Evolutionary conservation across 2,797 vertebrate genomes (phyloP), one percentile per base, ranked within the genome.

Genomic region (Brotula barbata): DNA sequence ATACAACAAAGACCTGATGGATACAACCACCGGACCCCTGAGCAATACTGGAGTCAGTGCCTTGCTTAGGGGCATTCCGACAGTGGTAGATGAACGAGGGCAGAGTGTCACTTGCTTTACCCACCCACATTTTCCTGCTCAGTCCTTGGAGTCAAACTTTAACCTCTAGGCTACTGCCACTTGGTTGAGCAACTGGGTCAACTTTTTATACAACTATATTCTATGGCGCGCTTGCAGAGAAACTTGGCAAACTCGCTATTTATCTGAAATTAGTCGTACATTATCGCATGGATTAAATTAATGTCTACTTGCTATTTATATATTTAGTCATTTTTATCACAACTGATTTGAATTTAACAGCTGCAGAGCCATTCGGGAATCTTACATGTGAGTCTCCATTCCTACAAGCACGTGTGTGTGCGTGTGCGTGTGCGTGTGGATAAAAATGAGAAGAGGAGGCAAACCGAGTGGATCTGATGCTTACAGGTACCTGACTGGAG

Each of bases 401-500:
- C 58, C 71, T 57, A 68, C 20, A 68, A 69, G 66, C 70, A 68
- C 70, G 73, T 54, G 39, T 67, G 54, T 42, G 58, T 43, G 22
- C 13, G 34, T 36, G 8, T 10, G 34, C 9, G 13, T 14, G 13
- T 36, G 34, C 34, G 11, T 33, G 31, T n/a, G 13, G 34, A 36
- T 53, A 42, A 48, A 39, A 67, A 59, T 60, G 15, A 34, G 33
- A 73, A 76, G 39, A 82, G 57, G 67, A 79, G 55, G 61, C 75
- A 89, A 89, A 87, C 85, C 84, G 73, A 84, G 74, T 79, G 88
- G 85, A 82, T 83, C 54, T 42, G 94, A 96, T 94, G 96, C 96
- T 98, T 98, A 99, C 97, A 97, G 97, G 97, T 97, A 98, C 96
- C 97, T 99, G 97, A 93, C 94, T 97, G 93, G 95, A 94, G 93